These are phyloP conservation scores for Drosophila glabriapex DNA, from an alignment of 2,888 invertebrate genomes.

Conservation along the genomic window DNA sequence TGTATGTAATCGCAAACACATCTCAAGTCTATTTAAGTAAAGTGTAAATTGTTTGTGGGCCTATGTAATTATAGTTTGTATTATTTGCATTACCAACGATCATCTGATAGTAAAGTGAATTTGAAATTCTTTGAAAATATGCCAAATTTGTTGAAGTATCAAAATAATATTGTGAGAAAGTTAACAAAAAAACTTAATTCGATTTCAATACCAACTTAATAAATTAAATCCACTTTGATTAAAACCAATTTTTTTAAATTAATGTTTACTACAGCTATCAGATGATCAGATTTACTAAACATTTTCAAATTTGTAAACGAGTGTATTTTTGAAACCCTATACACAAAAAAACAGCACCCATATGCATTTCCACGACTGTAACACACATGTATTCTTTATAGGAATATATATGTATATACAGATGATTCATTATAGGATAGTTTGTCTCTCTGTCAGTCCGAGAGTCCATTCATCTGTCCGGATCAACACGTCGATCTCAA, in stretches of 20 bases:
- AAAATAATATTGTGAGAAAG: background rate
- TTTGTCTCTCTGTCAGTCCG: background rate
- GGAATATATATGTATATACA: background rate
- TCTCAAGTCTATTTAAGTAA: constrained; percentile 2
- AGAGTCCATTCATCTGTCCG: background rate
- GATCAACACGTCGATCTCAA: background rate
- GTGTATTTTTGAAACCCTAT: constrained; percentile 3
- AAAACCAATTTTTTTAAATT: background rate
- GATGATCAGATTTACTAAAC: background rate
- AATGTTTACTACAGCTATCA: background rate
- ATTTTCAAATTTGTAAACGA: background rate
- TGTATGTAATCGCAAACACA: constrained; percentile 3
- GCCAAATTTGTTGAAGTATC: background rate
- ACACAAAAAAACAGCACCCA: background rate
- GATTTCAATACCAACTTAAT: background rate
- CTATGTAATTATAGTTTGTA: constrained; percentile 5
- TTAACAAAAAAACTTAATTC: too few species aligned
- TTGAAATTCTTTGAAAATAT: background rate
- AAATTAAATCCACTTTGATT: background rate
- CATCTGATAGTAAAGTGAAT: background rate
- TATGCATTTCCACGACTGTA: background rate
- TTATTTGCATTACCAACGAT: background rate
- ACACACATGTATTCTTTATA: background rate
- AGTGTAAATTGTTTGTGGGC: background rate
- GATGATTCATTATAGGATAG: background rate